phyloP scores from a whole-genome alignment of 2,888 invertebrate species.

The Desoria tigrina region DNA sequence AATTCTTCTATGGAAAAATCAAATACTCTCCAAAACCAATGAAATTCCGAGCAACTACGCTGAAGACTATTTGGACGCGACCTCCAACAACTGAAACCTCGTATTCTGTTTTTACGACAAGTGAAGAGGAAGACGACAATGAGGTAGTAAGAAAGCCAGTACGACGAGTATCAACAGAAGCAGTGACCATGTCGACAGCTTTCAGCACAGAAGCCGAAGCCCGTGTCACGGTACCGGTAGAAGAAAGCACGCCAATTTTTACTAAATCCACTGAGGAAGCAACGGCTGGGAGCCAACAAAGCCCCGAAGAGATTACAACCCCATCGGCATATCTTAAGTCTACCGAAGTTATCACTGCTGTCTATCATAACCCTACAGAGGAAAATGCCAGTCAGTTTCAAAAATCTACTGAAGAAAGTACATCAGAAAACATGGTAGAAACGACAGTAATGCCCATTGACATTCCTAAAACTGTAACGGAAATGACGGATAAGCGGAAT shows the following conservation, averaged over 20 bases:
- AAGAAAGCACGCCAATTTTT: neutral
- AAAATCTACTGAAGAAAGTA: neutral
- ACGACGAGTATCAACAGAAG: constrained; percentile 4
- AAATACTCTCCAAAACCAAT: constrained; percentile 31
- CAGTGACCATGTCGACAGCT: neutral
- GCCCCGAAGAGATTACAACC: constrained; percentile 11
- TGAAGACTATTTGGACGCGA: constrained; percentile 31
- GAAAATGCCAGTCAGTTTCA: neutral
- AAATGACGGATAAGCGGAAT: too few relatives aligned
- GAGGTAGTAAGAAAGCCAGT: constrained; percentile 10
- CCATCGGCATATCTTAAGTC: constrained; percentile 3
- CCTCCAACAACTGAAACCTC: constrained; percentile 25
- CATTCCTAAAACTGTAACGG: neutral
- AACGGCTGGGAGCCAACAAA: constrained; percentile 14
- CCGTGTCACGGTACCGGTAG: neutral
- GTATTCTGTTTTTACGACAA: constrained; percentile 9
- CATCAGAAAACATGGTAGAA: neutral
- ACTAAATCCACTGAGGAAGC: neutral
- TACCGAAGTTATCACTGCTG: neutral
- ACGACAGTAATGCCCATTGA: neutral
- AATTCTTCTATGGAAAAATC: constrained; percentile 53
- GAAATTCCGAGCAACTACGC: constrained; percentile 27
- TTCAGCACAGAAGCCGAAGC: neutral
- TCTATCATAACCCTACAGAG: neutral
- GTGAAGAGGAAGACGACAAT: constrained; percentile 26